phyloP scores from a whole-genome alignment of 2,113 vertebrate genomes.

The Reinhardtius hippoglossoides region DNA sequence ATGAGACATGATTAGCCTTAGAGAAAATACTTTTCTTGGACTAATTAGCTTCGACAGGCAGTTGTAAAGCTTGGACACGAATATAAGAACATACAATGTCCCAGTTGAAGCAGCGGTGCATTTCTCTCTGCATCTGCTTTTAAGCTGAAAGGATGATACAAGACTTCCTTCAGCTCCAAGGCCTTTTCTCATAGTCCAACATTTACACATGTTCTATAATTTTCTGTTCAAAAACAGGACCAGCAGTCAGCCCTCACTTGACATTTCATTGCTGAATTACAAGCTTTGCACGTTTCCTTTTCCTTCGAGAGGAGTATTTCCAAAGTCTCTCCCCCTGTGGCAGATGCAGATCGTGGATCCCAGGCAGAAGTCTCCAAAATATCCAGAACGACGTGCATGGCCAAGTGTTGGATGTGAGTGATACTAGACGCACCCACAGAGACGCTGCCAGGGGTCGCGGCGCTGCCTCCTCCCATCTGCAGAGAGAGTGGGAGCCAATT shows the following conservation, averaged over 20 bases:
- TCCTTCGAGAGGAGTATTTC: background rate
- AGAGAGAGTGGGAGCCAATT: background rate
- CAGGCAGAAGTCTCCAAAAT: conserved; percentile 21
- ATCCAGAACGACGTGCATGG: conserved; percentile 6
- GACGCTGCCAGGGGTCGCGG: conserved; percentile 4
- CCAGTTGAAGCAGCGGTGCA: background rate
- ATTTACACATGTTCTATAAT: background rate
- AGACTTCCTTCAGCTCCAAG: background rate
- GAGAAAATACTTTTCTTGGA: background rate
- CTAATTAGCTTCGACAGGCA: background rate
- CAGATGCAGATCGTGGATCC: conserved; percentile 1
- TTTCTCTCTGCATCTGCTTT: background rate
- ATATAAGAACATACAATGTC: background rate
- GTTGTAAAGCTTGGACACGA: background rate
- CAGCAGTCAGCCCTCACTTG: background rate
- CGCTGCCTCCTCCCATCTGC: conserved; percentile 20
- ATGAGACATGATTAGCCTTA: background rate
- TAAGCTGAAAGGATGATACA: background rate
- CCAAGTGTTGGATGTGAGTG: conserved; percentile 9
- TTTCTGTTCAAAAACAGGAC: background rate
- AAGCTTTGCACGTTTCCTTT: background rate
- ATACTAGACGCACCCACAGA: conserved; percentile 11
- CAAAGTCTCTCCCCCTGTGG: conserved; percentile 6
- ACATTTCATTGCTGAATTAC: conserved; percentile 1
- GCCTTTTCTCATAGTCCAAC: background rate